Evolutionary conservation across 2,113 vertebrate genomes (phyloP).

Genomic region (Ciconia maguari): DNA sequence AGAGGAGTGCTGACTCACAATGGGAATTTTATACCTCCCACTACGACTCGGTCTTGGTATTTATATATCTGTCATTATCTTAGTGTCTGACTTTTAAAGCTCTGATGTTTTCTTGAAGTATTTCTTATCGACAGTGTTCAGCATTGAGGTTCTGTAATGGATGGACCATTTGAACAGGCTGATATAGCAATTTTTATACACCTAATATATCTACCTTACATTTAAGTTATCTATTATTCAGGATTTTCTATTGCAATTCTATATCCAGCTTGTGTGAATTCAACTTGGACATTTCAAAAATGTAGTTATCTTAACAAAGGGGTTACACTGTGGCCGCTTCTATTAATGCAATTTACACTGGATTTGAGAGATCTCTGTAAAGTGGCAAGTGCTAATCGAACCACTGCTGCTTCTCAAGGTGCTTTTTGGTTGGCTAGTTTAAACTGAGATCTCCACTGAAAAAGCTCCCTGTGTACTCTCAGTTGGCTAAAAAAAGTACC

Average conservation of each 20-base stretch:
- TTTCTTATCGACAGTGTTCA: not conserved
- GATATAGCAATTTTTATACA: not conserved
- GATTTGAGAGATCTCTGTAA: not conserved
- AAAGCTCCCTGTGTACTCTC: not conserved
- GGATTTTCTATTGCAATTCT: not conserved
- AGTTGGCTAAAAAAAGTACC: not conserved
- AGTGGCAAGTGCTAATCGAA: not conserved
- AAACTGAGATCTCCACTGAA: not conserved
- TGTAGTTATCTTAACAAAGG: not conserved
- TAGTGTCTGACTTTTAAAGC: not conserved
- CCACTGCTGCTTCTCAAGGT: not conserved
- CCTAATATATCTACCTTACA: not conserved
- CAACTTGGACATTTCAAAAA: not conserved
- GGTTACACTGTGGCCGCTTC: not conserved
- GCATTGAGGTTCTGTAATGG: not conserved
- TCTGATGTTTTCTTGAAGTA: not conserved
- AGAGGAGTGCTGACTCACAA: not conserved
- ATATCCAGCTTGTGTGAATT: not conserved
- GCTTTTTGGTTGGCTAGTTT: not conserved
- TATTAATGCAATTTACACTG: not conserved
- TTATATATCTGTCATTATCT: not conserved
- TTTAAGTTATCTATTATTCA: not conserved
- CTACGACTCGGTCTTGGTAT: not conserved
- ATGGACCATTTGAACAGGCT: not conserved
- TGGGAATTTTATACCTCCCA: not conserved